These are phyloP conservation scores for Clavelina lepadiformis DNA, from an alignment of 23 tunicate genomes.

Conservation along the genomic window DNA sequence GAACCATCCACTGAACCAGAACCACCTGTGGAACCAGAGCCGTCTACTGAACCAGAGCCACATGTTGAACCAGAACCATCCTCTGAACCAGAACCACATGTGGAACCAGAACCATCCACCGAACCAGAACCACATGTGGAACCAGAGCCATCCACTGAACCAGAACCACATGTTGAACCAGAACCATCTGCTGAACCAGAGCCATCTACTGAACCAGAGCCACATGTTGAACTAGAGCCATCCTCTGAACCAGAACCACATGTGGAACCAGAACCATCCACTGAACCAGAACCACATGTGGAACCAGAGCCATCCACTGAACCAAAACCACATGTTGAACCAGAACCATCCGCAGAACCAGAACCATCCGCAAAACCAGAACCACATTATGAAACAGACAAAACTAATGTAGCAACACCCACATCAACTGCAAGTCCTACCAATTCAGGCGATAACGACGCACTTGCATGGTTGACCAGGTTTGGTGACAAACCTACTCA, in stretches of 20 bases:
- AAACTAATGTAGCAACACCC: conserved; percentile 3
- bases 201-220: conserved; percentile 12
- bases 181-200: conserved; percentile 29
- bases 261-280: conserved; percentile 20
- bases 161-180: conserved; percentile 17
- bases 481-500: conserved; percentile 15
- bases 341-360: conserved; percentile 12
- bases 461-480: not conserved
- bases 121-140: conserved; percentile 9
- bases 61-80: conserved; percentile 9
- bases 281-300: not conserved
- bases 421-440: too few species aligned
- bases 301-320: conserved; percentile 15
- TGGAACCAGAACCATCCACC: conserved; percentile 9
- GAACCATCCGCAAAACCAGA: conserved; percentile 27
- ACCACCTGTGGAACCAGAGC: conserved; percentile 16
- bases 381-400: conserved; percentile 3
- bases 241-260: conserved; percentile 27
- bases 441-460: too few species aligned
- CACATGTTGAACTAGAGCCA: conserved; percentile 12
- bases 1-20: conserved; percentile 14
- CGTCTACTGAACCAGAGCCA: conserved; percentile 6
- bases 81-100: conserved; percentile 16
- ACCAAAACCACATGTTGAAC: conserved; percentile 18
- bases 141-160: conserved; percentile 17